phyloP scores from a whole-genome alignment of 2,888 invertebrate genomes.

The Caenorhabditis doughertyi region DNA sequence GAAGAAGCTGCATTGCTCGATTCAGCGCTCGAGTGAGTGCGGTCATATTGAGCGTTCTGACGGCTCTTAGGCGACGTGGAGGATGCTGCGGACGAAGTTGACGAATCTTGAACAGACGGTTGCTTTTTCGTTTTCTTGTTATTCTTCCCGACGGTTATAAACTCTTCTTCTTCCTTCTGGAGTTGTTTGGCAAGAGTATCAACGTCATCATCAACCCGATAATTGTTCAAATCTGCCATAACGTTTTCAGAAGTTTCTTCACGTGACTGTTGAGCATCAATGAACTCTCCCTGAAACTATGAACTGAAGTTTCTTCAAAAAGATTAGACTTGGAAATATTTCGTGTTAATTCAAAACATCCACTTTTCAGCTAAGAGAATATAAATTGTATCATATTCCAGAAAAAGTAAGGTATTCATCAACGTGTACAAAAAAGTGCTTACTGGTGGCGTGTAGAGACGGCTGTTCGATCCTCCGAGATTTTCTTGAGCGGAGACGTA shows the following conservation, averaged over 20 bases:
- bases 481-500: slow-evolving; percentile 69
- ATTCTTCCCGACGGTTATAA: slow-evolving; percentile 64
- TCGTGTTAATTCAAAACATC: background rate
- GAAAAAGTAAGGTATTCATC: too few species aligned
- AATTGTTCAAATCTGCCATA: slow-evolving; percentile 67
- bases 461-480: slow-evolving; percentile 61
- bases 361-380: too few species aligned
- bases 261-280: slow-evolving; percentile 44
- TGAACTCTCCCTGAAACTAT: slow-evolving; percentile 27
- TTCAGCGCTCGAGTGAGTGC: too few species aligned
- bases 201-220: slow-evolving; percentile 60
- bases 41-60: slow-evolving; percentile 14
- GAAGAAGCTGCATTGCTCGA: background rate
- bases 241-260: slow-evolving; percentile 38
- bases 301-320: background rate
- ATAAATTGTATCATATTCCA: too few species aligned
- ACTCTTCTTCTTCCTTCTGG: slow-evolving; percentile 60
- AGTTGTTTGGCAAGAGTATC: slow-evolving; percentile 52
- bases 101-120: background rate
- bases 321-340: background rate
- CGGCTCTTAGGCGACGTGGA: slow-evolving; percentile 20
- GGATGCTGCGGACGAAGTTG: slow-evolving; percentile 22
- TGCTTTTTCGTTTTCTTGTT: slow-evolving; percentile 59
- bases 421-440: too few species aligned
- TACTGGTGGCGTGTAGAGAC: slow-evolving; percentile 58